Conservation (phyloP, 2,888 invertebrate species). For the Archips crataeganus region DNA sequence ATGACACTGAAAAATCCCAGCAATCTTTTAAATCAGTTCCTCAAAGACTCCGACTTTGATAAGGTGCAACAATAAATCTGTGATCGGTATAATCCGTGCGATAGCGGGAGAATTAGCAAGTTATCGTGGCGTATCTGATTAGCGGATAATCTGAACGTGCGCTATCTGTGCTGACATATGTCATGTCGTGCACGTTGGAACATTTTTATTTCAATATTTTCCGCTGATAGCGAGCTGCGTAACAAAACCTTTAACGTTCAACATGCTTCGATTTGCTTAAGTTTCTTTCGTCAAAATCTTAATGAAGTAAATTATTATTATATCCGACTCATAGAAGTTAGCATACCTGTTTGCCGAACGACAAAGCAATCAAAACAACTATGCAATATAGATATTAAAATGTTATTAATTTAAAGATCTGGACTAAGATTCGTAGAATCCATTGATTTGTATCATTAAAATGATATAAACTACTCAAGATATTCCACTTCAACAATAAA, state of each 20-base stretch:
- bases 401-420: conserved; percentile 29
- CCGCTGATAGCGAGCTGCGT: conserved; percentile 17
- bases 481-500: conserved; percentile 67
- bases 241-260: not conserved
- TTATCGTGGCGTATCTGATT: conserved; percentile 55
- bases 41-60: conserved; percentile 71
- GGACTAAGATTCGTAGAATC: conserved; percentile 35
- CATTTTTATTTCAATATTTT: conserved; percentile 26
- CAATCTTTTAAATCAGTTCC: conserved; percentile 16
- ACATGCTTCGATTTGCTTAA: not conserved
- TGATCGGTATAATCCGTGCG: conserved; percentile 68
- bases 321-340: not conserved
- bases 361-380: conserved; percentile 12
- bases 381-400: conserved; percentile 27
- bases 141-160: conserved; percentile 57
- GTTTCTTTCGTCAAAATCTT: too few relatives aligned
- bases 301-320: too few relatives aligned
- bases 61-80: conserved; percentile 71
- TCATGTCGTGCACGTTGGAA: conserved; percentile 9
- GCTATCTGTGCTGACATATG: conserved; percentile 48
- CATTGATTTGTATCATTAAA: conserved; percentile 38
- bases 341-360: conserved; percentile 25
- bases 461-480: conserved; percentile 62
- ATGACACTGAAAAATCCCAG: conserved; percentile 23
- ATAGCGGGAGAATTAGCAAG: conserved; percentile 63